Evolutionary conservation across 2,888 invertebrate genomes (phyloP), one percentile per base, ranked within the genome.

Genomic region (Brenthis ino): DNA sequence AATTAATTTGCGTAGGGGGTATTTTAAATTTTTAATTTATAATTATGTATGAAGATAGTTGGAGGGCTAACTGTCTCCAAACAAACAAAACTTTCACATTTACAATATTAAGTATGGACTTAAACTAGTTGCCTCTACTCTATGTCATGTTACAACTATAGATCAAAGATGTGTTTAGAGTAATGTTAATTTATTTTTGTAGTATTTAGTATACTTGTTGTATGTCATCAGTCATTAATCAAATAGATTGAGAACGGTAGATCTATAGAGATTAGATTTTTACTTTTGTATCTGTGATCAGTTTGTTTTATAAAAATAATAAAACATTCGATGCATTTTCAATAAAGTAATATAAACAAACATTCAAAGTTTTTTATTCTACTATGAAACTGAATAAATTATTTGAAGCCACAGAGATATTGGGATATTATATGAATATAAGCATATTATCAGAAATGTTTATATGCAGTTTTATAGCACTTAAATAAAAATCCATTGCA

Each of bases 211-310:
- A 11, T 43, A 43, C 11, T 43, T 33, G 51, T 37, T 53, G 16
- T 53, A 53, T 13, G 28, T 51, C 53, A 61, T 33, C 28, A 28
- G 28, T 33, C 6, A 33, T 56, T 14, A 51, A 28, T 63, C 51
- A 63, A 63, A 53, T 20, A 53, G 13, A 37, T 64, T 53, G 6
- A 64, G 12, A 20, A 56, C 16, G 13, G 51, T 71, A 68, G 68
- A 55, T 65, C 48, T 68, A 11, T 57, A 43, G 33, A 57, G 47
- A 61, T 60, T 70, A 70, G 69, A 71, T 73, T 76, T 75, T 75
- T 74, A 77, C 73, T 76, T 77, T 77, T 77, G 69, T 75, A 77
- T 77, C 77, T 77, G 77, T 77, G 77, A 77, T 77, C 74, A 71
- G 66, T 72, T 75, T 69, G 65, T 72, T 68, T 72, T 69, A 55